Evolutionary conservation across 1,140 invertebrate genomes (phyloP), one percentile per base, ranked within the genome.

Genomic region (Aphidius gifuensis): DNA sequence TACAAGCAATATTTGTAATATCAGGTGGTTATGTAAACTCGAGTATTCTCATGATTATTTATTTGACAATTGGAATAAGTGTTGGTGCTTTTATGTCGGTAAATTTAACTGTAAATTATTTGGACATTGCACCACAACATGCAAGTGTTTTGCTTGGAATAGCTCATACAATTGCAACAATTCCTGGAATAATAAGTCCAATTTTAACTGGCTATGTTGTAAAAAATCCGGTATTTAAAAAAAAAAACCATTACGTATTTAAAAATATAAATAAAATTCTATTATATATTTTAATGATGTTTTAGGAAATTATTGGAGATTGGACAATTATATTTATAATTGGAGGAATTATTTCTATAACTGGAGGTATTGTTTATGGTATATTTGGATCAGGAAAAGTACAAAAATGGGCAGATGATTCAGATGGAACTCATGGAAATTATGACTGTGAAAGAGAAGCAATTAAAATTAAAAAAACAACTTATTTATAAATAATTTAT

Each of bases 161-260:
- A 39, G 90, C 90, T 4, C 94, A 95, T 76, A 94, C 92, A 1
- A 82, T 95, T 67, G 92, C 91, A 1, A 95, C 93, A 1, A 75
- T 96, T 63, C 92, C 93, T 44, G 93, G 93, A 23, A 93, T 96
- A 65, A 76, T 95, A 6, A 92, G 90, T 76, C 93, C 93, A 0
- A 81, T 86, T 6, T 75, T 96, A 9, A 90, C 91, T 4, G 91
- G 92, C 38, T 85, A 85, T 57, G 87, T 95, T 51, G 90, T 93
- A 3, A 82, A 84, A 65, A 81, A 90, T 66, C 85, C 86, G 76
- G 89, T 90, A 32, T 32, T 32, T 32, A 4, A 32, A 32, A n/a
- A 5, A 5, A 16, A 55, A 32, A n/a, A 5, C 39, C 11, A 50
- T 39, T n/a, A 42, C 6, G 1, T 61, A n/a, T 42, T n/a, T 47